Evolutionary conservation across 2,888 invertebrate genomes (phyloP), one percentile per base, ranked within the genome.

Genomic region (Drosophila robusta): DNA sequence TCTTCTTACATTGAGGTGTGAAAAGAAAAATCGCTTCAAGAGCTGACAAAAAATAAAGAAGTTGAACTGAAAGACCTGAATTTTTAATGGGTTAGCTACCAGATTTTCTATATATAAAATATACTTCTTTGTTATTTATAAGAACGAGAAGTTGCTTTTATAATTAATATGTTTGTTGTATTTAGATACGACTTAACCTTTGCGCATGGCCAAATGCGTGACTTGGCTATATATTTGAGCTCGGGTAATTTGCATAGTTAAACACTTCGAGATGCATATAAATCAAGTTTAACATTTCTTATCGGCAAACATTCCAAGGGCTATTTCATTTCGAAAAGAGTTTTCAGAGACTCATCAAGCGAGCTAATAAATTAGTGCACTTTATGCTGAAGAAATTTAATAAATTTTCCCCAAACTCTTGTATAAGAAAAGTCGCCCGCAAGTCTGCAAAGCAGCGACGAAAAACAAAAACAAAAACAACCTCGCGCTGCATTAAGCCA

Each of bases 361-460:
- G 49, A 61, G 65, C 64, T 69, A 83, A 80, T 89, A 84, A 83
- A 83, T 79, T 76, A 69, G 68, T 47, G 64, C 69, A 78, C 52
- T 86, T 86, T 74, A 73, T 73, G 77, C 64, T 57, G 47, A 55
- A 66, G 72, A 75, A 76, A 69, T 77, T 83, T 80, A 60, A 89
- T 87, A 84, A 84, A 87, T 87, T 69, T 49, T 54, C 64, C 51
- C 58, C 47, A 45, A 50, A 29, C 41, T 45, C 56, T 63, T 66
- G 75, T 85, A 70, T 78, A 78, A 77, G 80, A 63, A 8, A 50
- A 44, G 78, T 61, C 78, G 78, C 77, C 80, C 29, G 51, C 38
- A 55, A 68, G 84, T 84, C 81, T 68, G 63, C 45, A 29, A 29
- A 5, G 3, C 29, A 9, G 41, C 51, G 14, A 18, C 38, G 9